Conservation (phyloP, 1,140 invertebrate genomes). For the Leptonema lineaticorne region DNA sequence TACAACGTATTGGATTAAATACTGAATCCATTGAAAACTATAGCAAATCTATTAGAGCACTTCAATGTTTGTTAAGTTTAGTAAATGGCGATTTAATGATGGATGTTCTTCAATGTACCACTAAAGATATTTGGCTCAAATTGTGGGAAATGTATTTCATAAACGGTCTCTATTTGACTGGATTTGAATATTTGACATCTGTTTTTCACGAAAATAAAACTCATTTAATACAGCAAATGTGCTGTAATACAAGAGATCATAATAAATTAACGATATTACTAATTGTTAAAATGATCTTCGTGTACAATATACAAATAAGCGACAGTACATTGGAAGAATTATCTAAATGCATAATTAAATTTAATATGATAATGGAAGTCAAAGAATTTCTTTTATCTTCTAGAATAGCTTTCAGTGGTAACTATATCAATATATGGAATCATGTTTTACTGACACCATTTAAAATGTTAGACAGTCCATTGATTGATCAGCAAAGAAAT, state of each 20-base stretch:
- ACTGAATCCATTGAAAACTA: conserved; percentile 52
- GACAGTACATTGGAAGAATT: conserved; percentile 44
- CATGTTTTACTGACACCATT: conserved; percentile 52
- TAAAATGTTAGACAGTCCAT: conserved; percentile 52
- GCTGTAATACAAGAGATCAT: conserved; percentile 46
- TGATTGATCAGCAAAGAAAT: conserved; percentile 50
- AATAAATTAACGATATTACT: conserved; percentile 49
- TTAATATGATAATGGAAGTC: conserved; percentile 49
- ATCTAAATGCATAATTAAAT: conserved; percentile 46
- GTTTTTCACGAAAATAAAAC: conserved; percentile 52
- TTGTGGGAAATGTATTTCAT: conserved; percentile 51
- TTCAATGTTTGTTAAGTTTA: conserved; percentile 55
- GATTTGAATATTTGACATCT: conserved; percentile 53
- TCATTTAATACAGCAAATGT: conserved; percentile 49
- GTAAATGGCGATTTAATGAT: conserved; percentile 51
- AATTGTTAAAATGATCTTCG: conserved; percentile 46
- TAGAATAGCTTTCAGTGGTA: conserved; percentile 45
- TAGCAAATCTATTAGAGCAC: conserved; percentile 51
- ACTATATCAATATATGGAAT: conserved; percentile 51
- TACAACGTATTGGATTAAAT: conserved; percentile 54
- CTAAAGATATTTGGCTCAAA: conserved; percentile 48
- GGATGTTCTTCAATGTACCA: conserved; percentile 51
- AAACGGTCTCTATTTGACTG: conserved; percentile 50
- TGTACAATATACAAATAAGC: conserved; percentile 45
- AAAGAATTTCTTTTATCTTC: conserved; percentile 50